These are phyloP conservation scores for Xylocopa sonorina DNA, from an alignment of 1,140 invertebrate genomes.

Conservation along the genomic window DNA sequence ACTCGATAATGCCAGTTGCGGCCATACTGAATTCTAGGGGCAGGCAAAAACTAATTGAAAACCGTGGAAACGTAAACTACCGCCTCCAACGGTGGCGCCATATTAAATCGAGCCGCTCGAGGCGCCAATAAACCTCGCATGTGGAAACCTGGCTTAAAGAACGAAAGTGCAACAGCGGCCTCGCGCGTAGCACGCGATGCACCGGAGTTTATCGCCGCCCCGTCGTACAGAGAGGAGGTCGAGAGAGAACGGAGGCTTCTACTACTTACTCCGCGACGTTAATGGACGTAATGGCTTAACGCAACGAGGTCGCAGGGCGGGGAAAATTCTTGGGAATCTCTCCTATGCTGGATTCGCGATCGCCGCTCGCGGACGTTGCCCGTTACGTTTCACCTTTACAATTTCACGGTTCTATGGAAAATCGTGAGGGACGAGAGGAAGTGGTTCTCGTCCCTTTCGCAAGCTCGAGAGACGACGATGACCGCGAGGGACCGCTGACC, in stretches of 20 bases:
- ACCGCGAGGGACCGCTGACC: background rate
- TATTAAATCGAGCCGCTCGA: too few species aligned
- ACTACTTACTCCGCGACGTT: slow-evolving; percentile 28
- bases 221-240: slow-evolving; percentile 2
- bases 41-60: too few species aligned
- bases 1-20: too few species aligned
- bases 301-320: slow-evolving; percentile 37
- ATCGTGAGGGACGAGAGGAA: too few species aligned
- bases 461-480: background rate
- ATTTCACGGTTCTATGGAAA: slow-evolving; percentile 31
- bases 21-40: too few species aligned
- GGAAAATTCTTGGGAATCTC: slow-evolving; percentile 34
- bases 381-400: slow-evolving; percentile 49
- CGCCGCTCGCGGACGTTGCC: slow-evolving; percentile 7
- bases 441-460: background rate
- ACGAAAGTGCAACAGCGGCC: background rate
- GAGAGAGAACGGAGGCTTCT: slow-evolving; percentile 28
- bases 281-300: slow-evolving; percentile 48
- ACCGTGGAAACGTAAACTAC: too few species aligned
- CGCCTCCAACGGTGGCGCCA: too few species aligned
- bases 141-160: too few species aligned
- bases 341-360: slow-evolving; percentile 23
- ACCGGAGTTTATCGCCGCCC: slow-evolving; percentile 33
- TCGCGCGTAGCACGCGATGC: slow-evolving; percentile 61
- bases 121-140: too few species aligned